phyloP scores from a whole-genome alignment of 2,888 invertebrate genomes.

The Ichneumoninae sp. region DNA sequence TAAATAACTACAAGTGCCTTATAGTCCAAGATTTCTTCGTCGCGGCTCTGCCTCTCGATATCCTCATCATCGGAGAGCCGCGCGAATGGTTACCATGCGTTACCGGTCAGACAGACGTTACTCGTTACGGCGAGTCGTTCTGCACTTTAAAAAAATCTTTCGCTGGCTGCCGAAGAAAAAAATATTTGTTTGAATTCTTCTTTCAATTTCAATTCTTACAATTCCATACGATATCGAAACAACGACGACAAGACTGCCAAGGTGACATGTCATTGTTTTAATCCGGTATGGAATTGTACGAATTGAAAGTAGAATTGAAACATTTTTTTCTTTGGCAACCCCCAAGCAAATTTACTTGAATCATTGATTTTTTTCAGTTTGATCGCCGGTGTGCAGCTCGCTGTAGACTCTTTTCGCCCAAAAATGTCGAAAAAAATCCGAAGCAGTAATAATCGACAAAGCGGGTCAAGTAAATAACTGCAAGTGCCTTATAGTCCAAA shows the following conservation, averaged over 20 bases:
- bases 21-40: not conserved
- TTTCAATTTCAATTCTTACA: too few species aligned
- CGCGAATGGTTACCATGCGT: not conserved
- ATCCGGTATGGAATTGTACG: too few species aligned
- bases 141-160: not conserved
- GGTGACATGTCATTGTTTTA: too few species aligned
- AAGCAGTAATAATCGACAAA: not conserved
- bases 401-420: constrained; percentile 18
- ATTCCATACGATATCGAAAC: too few species aligned
- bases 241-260: too few species aligned
- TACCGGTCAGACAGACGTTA: constrained; percentile 46
- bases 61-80: constrained; percentile 38
- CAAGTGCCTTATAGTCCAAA: not conserved
- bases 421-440: not conserved
- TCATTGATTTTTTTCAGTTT: too few species aligned
- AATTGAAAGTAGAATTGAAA: too few species aligned
- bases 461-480: constrained; percentile 1
- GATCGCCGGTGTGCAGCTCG: constrained; percentile 29
- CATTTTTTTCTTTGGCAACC: too few species aligned
- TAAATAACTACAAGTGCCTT: not conserved
- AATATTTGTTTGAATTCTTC: too few species aligned
- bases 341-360: too few species aligned
- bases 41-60: constrained; percentile 25
- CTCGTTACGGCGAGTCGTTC: constrained; percentile 52
- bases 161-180: too few species aligned